Base-by-base conservation (phyloP, 2,113 vertebrate species). In the Eulemur macaco region DNA sequence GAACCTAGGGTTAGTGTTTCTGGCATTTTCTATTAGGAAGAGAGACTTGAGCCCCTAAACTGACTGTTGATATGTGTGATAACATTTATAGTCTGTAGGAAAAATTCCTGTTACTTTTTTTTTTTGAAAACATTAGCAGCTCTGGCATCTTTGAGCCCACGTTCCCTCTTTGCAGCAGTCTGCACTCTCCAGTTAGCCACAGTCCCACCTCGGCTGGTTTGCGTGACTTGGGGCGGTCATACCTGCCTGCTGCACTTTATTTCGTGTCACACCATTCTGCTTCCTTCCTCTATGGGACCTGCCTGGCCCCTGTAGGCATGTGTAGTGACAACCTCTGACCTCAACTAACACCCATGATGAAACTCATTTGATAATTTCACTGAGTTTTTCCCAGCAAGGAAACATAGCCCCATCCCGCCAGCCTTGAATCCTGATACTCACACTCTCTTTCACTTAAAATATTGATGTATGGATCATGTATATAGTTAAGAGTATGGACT, bases 281-380 rank as follows among this genome's bases (percentile, higher is more conserved):
- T 56, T 71, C 34, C 60, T 21, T 86, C 58, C 42, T 45, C 80
- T 39, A 1, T 66, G 71, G 74, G 69, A 69, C 82, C 45, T 91
- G n/a, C 10, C 31, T 87, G 56, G 54, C 60, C 60, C 69, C 21
- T 37, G 17, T 47, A 73, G 56, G 50, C 58, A 71, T 82, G 82
- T 89, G 25, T 81, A 66, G 58, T 86, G 60, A 85, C 45, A 68
- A 66, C 39, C 54, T 78, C 63, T 92, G 81, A 83, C 77, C 69
- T 92, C 68, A 73, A n/a, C n/a, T 71, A 64, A 68, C 21, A 34
- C 71, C 77, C 39, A 54, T 84, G 45, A 56, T 74, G 84, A 96
- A 81, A 69, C 29, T 71, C 91, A 42, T 37, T 87, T 96, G 45
- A 45, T 58, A 20, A 91, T 89, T 85, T 95, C 45, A 68, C 42